Percentiles rank a stretch among this genome's conserved stretches.
Evolutionary conservation across 30 jellyfish, hydroid and myxozoan genomes (phyloP).

Genomic region (Rhopilema esculentum): DNA sequence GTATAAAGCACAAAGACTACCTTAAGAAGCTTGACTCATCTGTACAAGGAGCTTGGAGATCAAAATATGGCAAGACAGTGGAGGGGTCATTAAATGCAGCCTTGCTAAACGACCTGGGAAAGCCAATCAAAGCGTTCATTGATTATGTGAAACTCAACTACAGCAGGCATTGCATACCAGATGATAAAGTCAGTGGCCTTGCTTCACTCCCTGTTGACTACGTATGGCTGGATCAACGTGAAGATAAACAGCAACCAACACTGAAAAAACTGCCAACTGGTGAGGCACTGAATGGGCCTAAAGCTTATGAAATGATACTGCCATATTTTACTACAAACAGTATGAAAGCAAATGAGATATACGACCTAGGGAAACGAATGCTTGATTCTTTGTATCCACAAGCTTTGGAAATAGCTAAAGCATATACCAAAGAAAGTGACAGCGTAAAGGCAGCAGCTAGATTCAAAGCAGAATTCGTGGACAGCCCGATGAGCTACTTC

Average conservation of each 20-base stretch:
- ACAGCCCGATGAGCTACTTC: constrained; percentile 70
- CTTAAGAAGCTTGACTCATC: constrained; percentile 35
- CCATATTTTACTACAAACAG: constrained; percentile 92
- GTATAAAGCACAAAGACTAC: constrained; percentile 48
- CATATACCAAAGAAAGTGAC: constrained; percentile 55
- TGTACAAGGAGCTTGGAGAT: constrained; percentile 41
- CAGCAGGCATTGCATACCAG: constrained; percentile 87
- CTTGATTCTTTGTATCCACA: constrained; percentile 66
- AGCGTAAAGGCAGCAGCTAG: constrained; percentile 59
- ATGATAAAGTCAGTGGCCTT: constrained; percentile 74
- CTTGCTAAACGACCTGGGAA: constrained; percentile 68
- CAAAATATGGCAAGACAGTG: constrained; percentile 53
- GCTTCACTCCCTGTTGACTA: constrained; percentile 77
- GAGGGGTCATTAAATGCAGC: constrained; percentile 54
- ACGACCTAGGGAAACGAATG: constrained; percentile 81
- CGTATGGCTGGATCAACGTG: constrained; percentile 80
- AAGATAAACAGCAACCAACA: constrained; percentile 77
- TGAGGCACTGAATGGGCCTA: constrained; percentile 78
- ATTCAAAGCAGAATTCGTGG: constrained; percentile 72
- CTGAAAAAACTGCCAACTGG: constrained; percentile 90
- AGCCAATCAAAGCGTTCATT: constrained; percentile 60
- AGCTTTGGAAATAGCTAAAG: constrained; percentile 76
- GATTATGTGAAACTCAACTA: constrained; percentile 65
- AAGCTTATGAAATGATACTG: constrained; percentile 83
- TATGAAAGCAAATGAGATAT: constrained; percentile 70